Percentiles rank a stretch among this genome's conserved stretches.
Evolutionary conservation across 1,140 invertebrate species (phyloP).

Genomic region (Drosophila varians): DNA sequence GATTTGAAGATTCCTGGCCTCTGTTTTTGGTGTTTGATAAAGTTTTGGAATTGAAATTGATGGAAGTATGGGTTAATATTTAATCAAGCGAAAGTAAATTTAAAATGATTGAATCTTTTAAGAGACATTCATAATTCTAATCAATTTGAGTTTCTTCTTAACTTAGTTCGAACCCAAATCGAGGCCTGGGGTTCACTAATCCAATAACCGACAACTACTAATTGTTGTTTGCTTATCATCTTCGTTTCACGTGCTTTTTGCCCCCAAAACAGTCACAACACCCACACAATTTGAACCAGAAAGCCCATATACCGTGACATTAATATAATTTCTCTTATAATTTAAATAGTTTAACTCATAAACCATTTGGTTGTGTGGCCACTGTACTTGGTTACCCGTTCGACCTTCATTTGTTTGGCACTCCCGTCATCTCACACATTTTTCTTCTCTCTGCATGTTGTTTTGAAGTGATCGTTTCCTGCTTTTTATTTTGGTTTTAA

Average conservation of each 20-base stretch:
- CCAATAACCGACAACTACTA: constrained; percentile 20
- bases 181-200: constrained; percentile 7
- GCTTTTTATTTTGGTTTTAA: constrained; percentile 11
- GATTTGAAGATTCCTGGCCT: neutral
- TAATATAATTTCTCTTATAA: constrained; percentile 16
- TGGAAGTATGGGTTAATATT: no score
- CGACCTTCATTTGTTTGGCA: constrained; percentile 13
- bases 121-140: neutral
- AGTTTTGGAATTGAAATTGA: neutral
- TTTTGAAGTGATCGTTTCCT: constrained; percentile 64
- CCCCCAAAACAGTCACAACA: constrained; percentile 28
- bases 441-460: constrained; percentile 41
- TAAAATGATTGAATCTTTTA: no score
- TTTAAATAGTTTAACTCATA: constrained; percentile 27
- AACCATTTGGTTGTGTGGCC: constrained; percentile 22
- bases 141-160: constrained; percentile 15
- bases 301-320: constrained; percentile 15
- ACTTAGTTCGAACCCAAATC: neutral
- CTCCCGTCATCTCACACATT: constrained; percentile 8
- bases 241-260: constrained; percentile 65
- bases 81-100: no score
- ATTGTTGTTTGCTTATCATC: constrained; percentile 54
- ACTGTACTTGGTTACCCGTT: constrained; percentile 15
- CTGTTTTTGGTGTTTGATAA: neutral
- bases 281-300: constrained; percentile 21